Base-by-base conservation (phyloP, 2,797 vertebrate species). In the Pelobates cultripes region DNA sequence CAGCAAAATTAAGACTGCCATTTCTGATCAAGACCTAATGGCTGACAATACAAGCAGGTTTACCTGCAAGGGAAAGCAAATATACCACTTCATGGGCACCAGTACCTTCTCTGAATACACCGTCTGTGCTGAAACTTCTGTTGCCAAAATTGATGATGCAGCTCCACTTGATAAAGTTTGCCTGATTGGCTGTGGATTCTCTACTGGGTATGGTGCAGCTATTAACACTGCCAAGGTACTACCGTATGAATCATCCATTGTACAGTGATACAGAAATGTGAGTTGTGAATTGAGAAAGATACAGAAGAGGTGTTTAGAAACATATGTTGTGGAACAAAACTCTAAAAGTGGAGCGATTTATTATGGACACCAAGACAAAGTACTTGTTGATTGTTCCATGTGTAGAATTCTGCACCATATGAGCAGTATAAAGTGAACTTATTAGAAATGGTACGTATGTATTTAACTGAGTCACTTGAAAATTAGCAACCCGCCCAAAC, bases 71-170 rank as follows among this genome's bases (percentile, higher is more conserved):
- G 96, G 95, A 41, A 91, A 94, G 87, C 92, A 90, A 84, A 76
- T 97, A 75, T 94, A 94, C 71, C 94, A 96, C 87, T 94, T 94
- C 83, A 96, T 95, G 92, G 93, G 92, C 3, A 93, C 94, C 88
- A 96, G 95, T 90, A 95, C 95, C 43, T 96, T 96, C 86, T 92
- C 94, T 0, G 94, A 96, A 89, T 96, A 95, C 86, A 96, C 95
- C 0, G 94, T 95, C 17, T 93, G 95, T 78, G 91, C 92, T 0
- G 94, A 97, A 82, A 96, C 95, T 69, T 94, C 95, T 6, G 85
- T 96, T 88, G 94, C 91, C 63, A 95, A 94, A 81, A 92, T 95
- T 63, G 90, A 93, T 2, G 87, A 86, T 9, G 87, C 83, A 0
- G 93, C 95, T 44, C 93, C 94, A 0, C 66, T 96, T 89, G 94